Conservation (phyloP, 2,797 vertebrate species). For the Channallabes apus region DNA sequence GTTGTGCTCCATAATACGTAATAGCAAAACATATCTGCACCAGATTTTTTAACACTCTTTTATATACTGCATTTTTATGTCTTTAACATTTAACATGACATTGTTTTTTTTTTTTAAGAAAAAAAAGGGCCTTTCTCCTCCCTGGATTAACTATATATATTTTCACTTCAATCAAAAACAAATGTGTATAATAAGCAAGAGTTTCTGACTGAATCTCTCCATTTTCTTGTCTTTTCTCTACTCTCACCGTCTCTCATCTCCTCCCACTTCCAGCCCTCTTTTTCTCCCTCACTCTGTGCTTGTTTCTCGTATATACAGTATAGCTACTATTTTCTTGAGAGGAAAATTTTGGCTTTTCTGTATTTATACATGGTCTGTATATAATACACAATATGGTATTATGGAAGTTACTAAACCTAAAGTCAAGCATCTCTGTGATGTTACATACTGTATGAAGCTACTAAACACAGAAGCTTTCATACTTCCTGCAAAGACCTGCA, state of each 20-base stretch:
- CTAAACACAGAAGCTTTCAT: background rate
- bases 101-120: no score
- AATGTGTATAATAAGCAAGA: slow-evolving; percentile 22
- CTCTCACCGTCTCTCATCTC: slow-evolving; percentile 8
- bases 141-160: background rate
- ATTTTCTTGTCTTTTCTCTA: slow-evolving; percentile 16
- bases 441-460: background rate
- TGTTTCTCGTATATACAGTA: background rate
- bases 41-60: background rate
- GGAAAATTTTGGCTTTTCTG: background rate
- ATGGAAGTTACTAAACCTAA: background rate
- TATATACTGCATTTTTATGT: background rate
- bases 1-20: background rate
- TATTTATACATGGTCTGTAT: background rate
- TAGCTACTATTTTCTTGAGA: background rate
- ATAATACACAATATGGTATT: background rate
- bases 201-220: slow-evolving; percentile 13
- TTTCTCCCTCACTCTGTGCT: background rate
- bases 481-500: background rate
- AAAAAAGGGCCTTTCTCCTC: background rate
- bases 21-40: background rate
- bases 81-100: slow-evolving; percentile 7
- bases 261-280: slow-evolving; percentile 4
- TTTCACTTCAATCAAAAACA: slow-evolving; percentile 6
- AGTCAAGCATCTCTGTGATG: background rate